A percentile compares a stretch with the other conserved stretches of the same genome.
These are phyloP conservation scores for Actinostola sp. DNA, from an alignment of 92 coral and sea anemone genomes.

Conservation along the genomic window DNA sequence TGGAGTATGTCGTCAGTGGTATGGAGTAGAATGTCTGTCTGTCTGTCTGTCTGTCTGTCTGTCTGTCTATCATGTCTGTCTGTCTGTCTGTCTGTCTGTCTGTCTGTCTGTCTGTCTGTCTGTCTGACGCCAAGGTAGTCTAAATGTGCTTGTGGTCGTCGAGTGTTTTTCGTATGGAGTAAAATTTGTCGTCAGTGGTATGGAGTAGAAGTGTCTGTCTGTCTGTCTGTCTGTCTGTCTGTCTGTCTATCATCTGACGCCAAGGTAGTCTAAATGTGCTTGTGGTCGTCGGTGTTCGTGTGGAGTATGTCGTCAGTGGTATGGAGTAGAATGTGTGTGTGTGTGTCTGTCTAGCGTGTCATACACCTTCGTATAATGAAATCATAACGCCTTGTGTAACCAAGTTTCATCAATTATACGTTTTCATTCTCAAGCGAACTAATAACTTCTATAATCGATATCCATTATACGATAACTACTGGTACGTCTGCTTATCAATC, in stretches of 20 bases:
- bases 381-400: neutral
- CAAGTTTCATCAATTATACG: neutral
- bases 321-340: neutral
- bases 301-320: neutral
- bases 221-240: conserved; percentile 1
- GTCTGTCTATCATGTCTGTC: neutral
- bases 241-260: conserved; percentile 17
- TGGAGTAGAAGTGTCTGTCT: neutral
- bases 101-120: conserved; percentile 20
- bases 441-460: no score
- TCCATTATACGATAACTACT: no score
- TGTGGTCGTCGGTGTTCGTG: neutral
- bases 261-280: no score
- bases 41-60: conserved; percentile 18
- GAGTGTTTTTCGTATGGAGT: neutral
- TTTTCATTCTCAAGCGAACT: no score
- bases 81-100: conserved; percentile 17
- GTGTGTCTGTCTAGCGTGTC: neutral
- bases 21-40: neutral
- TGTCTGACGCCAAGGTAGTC: conserved; percentile 83
- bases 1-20: neutral
- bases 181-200: neutral
- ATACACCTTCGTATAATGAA: neutral
- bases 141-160: neutral
- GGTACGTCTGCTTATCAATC: no score